Conservation (phyloP, 2,888 invertebrate genomes). For the Pyrrhia umbra region DNA sequence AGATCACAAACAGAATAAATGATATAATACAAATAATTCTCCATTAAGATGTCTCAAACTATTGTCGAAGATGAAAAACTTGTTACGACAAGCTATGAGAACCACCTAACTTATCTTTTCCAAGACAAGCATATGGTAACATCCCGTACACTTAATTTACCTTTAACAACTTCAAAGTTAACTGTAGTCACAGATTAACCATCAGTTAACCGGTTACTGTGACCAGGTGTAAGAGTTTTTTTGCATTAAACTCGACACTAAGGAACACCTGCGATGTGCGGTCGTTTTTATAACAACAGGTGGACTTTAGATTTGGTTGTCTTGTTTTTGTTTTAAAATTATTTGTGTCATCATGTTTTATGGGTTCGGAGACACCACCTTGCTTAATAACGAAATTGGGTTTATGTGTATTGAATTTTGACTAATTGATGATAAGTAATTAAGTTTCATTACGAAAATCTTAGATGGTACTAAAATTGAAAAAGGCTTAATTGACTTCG, state of each 20-base stretch:
- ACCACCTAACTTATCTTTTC: not conserved
- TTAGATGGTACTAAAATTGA: too few relatives aligned
- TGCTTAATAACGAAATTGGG: not conserved
- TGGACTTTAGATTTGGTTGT: constrained; percentile 14
- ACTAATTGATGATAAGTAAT: not conserved
- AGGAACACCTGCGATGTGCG: constrained; percentile 26
- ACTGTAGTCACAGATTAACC: constrained; percentile 48
- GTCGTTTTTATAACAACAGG: constrained; percentile 40
- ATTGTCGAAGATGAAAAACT: not conserved
- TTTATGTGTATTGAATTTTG: not conserved
- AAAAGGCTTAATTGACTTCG: too few relatives aligned
- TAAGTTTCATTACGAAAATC: too few relatives aligned
- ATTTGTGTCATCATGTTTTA: constrained; percentile 2
- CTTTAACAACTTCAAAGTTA: constrained; percentile 40
- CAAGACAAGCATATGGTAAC: constrained; percentile 3
- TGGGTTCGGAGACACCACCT: not conserved
- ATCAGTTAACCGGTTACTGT: constrained; percentile 36
- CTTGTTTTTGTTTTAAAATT: constrained; percentile 19
- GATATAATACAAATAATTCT: too few relatives aligned
- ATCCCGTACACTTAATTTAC: constrained; percentile 36
- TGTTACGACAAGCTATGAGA: not conserved
- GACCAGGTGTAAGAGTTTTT: constrained; percentile 49
- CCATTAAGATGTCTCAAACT: too few relatives aligned
- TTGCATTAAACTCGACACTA: constrained; percentile 33
- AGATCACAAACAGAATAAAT: not conserved